phyloP scores from a whole-genome alignment of 2,888 invertebrate genomes.

The Oscheius sp. region DNA sequence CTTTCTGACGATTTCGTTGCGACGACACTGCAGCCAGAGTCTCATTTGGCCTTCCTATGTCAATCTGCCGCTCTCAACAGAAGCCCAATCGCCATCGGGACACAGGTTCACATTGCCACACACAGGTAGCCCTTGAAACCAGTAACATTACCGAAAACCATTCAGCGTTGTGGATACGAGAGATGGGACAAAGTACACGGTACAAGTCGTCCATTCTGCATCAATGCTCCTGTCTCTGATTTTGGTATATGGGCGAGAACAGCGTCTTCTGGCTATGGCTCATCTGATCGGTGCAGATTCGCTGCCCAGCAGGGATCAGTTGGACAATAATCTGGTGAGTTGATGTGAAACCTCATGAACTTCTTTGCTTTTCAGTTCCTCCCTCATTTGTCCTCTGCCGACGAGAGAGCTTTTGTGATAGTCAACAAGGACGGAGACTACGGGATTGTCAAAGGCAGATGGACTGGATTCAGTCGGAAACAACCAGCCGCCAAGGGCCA shows the following conservation, averaged over 20 bases:
- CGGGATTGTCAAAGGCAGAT: slow-evolving; percentile 75
- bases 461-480: slow-evolving; percentile 74
- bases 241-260: slow-evolving; percentile 74
- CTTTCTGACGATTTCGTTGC: slow-evolving; percentile 69
- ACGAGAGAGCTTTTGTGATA: slow-evolving; percentile 76
- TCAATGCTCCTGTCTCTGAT: slow-evolving; percentile 76
- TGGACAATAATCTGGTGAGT: slow-evolving; percentile 71
- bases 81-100: slow-evolving; percentile 60
- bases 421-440: slow-evolving; percentile 76
- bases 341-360: neutral
- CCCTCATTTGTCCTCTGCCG: slow-evolving; percentile 74
- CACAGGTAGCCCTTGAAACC: slow-evolving; percentile 57
- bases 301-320: slow-evolving; percentile 74
- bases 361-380: slow-evolving; percentile 67
- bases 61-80: slow-evolving; percentile 70
- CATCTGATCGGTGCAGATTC: slow-evolving; percentile 76
- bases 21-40: slow-evolving; percentile 56
- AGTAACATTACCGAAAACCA: too few species aligned
- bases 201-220: slow-evolving; percentile 76
- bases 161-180: slow-evolving; percentile 73
- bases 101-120: slow-evolving; percentile 64
- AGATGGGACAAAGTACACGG: slow-evolving; percentile 75
- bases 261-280: slow-evolving; percentile 74
- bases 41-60: slow-evolving; percentile 69
- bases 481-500: slow-evolving; percentile 54